Evolutionary conservation across 2,113 vertebrate species (phyloP).

Genomic region (Oncorhynchus mykiss): DNA sequence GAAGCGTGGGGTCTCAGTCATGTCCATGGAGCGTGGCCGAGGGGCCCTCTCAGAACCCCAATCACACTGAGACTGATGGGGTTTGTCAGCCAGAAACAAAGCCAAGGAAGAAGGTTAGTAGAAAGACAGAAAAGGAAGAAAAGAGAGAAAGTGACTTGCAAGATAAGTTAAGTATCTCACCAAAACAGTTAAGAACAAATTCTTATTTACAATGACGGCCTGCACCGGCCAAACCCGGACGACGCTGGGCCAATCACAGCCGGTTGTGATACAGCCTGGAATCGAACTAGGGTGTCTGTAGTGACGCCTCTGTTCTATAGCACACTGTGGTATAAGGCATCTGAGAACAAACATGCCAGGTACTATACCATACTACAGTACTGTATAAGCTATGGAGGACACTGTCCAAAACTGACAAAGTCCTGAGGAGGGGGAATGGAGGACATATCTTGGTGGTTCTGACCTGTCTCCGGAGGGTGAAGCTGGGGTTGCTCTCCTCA

Average conservation of each 20-base stretch:
- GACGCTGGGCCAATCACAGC: too few species aligned
- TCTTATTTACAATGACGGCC: too few species aligned
- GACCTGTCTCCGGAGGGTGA: constrained; percentile 81
- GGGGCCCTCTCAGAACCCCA: constrained; percentile 59
- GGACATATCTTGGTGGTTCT: constrained; percentile 27
- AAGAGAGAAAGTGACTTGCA: constrained; percentile 14
- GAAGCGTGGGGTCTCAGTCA: constrained; percentile 71
- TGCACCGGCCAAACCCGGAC: too few species aligned
- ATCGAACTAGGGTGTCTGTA: too few species aligned
- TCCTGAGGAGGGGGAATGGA: neutral
- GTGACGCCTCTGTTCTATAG: too few species aligned
- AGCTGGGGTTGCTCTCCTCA: constrained; percentile 79
- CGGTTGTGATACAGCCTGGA: too few species aligned
- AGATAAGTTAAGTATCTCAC: too few species aligned
- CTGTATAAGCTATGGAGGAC: too few species aligned
- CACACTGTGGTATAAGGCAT: too few species aligned
- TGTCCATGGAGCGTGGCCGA: constrained; percentile 60
- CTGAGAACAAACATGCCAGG: too few species aligned
- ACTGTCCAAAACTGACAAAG: constrained; percentile 7
- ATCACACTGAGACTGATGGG: constrained; percentile 55
- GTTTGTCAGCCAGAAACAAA: constrained; percentile 36
- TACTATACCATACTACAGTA: too few species aligned
- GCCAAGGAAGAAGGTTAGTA: constrained; percentile 40
- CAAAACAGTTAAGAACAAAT: too few species aligned
- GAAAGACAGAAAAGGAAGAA: constrained; percentile 27